A percentile compares a stretch with the other conserved stretches of the same genome.
These are phyloP conservation scores for Heptranchias perlo DNA, from an alignment of 2,113 vertebrate species.

Conservation along the genomic window DNA sequence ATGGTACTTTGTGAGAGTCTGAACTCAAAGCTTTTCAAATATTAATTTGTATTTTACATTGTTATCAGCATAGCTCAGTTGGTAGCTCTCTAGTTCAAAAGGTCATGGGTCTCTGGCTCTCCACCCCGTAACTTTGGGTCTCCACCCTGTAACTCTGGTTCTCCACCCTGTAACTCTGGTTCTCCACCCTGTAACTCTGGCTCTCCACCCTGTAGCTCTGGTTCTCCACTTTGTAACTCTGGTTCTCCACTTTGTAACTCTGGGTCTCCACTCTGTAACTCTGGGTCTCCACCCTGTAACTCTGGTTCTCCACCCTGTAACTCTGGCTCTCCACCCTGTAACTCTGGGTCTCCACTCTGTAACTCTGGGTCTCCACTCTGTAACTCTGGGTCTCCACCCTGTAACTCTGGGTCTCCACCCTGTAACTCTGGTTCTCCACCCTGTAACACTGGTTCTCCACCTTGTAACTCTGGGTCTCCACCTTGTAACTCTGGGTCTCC, in stretches of 20 bases:
- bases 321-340: not conserved
- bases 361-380: not conserved
- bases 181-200: not conserved
- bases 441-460: not conserved
- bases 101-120: too few species aligned
- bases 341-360: not conserved
- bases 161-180: too few species aligned
- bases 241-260: not conserved
- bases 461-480: too few species aligned
- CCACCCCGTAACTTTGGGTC: not conserved
- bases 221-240: not conserved
- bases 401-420: not conserved
- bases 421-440: not conserved
- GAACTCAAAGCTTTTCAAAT: too few species aligned
- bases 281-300: too few species aligned
- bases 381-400: not conserved
- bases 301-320: not conserved
- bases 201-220: not conserved
- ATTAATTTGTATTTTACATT: too few species aligned
- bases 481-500: too few species aligned
- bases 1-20: too few species aligned
- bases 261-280: not conserved
- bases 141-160: not conserved
- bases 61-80: too few species aligned
- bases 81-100: too few species aligned